These are phyloP conservation scores for Lichenostomus cassidix DNA, from an alignment of 2,113 vertebrate genomes.

Conservation along the genomic window DNA sequence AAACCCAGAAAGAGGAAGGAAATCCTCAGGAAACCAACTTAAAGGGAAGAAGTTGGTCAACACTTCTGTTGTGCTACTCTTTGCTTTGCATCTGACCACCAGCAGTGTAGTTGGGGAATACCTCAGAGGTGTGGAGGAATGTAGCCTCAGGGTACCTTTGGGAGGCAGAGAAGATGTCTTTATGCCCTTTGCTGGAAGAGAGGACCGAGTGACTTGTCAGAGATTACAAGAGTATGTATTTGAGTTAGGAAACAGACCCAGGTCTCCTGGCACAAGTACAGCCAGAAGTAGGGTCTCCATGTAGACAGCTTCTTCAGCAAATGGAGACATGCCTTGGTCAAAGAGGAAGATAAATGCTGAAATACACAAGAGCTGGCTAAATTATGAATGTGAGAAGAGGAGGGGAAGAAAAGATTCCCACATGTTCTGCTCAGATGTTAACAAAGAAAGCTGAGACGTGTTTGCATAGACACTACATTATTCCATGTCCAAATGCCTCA, in stretches of 20 bases:
- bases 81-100: conserved; percentile 14
- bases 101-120: not conserved
- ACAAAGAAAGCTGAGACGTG: conserved; percentile 75
- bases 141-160: conserved; percentile 16
- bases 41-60: not conserved
- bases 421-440: conserved; percentile 75
- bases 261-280: not conserved
- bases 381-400: conserved; percentile 63
- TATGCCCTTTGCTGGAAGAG: not conserved
- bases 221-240: not conserved
- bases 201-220: not conserved
- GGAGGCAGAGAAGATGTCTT: not conserved
- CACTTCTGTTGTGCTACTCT: not conserved
- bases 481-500: conserved; percentile 73
- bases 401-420: conserved; percentile 50
- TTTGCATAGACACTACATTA: conserved; percentile 76
- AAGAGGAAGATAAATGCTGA: not conserved
- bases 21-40: conserved; percentile 12
- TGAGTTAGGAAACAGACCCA: not conserved
- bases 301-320: not conserved
- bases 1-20: conserved; percentile 44
- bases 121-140: not conserved
- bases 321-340: not conserved
- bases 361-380: not conserved
- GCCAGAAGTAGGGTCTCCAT: not conserved